A percentile compares a stretch with the other conserved stretches of the same genome.
phyloP scores from a whole-genome alignment of 2,797 vertebrate genomes.

The Neostethus bicornis region DNA sequence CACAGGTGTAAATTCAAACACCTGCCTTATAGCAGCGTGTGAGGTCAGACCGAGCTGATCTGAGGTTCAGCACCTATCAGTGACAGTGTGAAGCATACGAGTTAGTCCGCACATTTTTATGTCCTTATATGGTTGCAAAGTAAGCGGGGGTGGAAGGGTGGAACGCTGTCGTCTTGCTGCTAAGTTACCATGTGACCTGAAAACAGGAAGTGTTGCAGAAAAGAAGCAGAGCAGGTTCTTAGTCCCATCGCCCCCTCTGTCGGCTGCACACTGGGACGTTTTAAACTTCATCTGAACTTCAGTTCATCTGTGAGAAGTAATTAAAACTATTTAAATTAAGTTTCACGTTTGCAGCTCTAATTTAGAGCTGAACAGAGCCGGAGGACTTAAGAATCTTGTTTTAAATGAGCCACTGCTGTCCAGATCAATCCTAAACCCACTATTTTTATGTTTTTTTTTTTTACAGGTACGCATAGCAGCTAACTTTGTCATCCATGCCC shows the following conservation, averaged over 20 bases:
- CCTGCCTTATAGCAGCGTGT: constrained; percentile 17
- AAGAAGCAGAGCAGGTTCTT: constrained; percentile 29
- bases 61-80: neutral
- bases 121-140: constrained; percentile 83
- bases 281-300: neutral
- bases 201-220: constrained; percentile 78
- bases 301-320: neutral
- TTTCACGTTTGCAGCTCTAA: too few species aligned
- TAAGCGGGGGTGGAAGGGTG: constrained; percentile 47
- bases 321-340: too few species aligned
- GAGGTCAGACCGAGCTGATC: neutral
- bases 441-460: neutral
- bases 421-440: neutral
- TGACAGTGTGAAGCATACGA: constrained; percentile 16
- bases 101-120: constrained; percentile 58
- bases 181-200: constrained; percentile 69
- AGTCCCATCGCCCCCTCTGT: constrained; percentile 51
- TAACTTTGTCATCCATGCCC: constrained; percentile 95
- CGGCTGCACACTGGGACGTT: constrained; percentile 18
- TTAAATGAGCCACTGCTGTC: neutral
- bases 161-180: constrained; percentile 51
- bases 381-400: too few species aligned
- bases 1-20: neutral
- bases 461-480: constrained; percentile 93
- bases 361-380: too few species aligned